Evolutionary conservation across 2,888 invertebrate genomes (phyloP), one percentile per base, ranked within the genome.

Genomic region (Rosalia funebris): DNA sequence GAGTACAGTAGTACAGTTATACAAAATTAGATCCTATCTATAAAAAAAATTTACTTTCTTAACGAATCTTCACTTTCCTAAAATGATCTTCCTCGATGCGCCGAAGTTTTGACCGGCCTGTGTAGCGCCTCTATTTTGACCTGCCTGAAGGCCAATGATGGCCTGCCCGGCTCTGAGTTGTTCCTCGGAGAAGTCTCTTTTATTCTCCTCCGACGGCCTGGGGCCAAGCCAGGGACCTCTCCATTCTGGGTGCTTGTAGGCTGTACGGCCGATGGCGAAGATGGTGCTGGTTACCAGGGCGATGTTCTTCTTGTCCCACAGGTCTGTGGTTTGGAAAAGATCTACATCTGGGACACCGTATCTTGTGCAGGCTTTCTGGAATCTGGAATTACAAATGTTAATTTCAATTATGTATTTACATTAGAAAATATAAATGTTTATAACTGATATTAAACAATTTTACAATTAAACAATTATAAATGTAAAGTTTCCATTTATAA

Each of bases 251-350:
- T 93, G 93, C 75, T 85, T 90, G 83, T 93, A 90, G 0, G 91
- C 89, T 87, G 94, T 91, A 75, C 95, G 89, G 59, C 93, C 96
- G 68, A 96, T 86, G 11, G 96, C 92, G 75, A 92, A 92, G 73
- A 96, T 90, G 48, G 94, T 93, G 74, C 90, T 89, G 50, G 96
- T 92, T 45, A 96, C 96, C 57, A 92, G 87, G 31, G 90, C 88
- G 67, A 96, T 92, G 81, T 96, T 96, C 82, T 94, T 93, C 75
- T 87, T 88, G 79, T 96, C 96, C 87, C 92, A 95, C 19, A 97
- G 85, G 76, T 96, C 96, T 0, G 94, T 93, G 1, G 96, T 92
- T 83, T 95, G 94, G 85, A 96, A 96, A 9, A 92, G 85, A 77
- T 96, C 96, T 0, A 89, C 88, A 70, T 93, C 92, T 3, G 92